Percentiles rank a stretch among this genome's conserved stretches.
These are phyloP conservation scores for Pilophorus perplexus DNA, from an alignment of 2,888 invertebrate genomes.

Conservation along the genomic window DNA sequence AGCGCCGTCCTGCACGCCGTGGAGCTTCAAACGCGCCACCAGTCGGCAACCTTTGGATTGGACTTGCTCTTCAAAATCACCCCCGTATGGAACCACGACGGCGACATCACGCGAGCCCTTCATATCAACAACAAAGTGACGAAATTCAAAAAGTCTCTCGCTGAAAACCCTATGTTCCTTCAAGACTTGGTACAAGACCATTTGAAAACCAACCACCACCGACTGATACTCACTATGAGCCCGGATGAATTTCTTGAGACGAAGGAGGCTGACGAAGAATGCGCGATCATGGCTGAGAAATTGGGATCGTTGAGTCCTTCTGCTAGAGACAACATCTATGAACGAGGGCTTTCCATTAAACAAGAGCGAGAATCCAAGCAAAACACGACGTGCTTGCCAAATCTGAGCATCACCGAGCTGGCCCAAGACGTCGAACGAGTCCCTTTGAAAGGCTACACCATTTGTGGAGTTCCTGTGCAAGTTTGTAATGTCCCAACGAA, in stretches of 20 bases:
- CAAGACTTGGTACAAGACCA: constrained; percentile 64
- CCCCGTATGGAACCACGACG: constrained; percentile 85
- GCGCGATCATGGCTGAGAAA: constrained; percentile 70
- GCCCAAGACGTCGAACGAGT: constrained; percentile 61
- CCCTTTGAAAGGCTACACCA: constrained; percentile 48
- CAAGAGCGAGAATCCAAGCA: constrained; percentile 68
- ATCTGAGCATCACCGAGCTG: constrained; percentile 73
- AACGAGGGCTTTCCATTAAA: constrained; percentile 67
- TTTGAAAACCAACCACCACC: constrained; percentile 76
- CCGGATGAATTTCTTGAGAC: constrained; percentile 76
- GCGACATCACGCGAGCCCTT: constrained; percentile 67
- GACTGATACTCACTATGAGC: constrained; percentile 79
- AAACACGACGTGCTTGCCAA: constrained; percentile 73
- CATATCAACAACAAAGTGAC: constrained; percentile 69
- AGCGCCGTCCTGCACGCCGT: constrained; percentile 83
- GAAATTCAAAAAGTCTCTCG: constrained; percentile 62
- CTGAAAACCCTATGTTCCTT: constrained; percentile 65
- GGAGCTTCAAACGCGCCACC: constrained; percentile 81
- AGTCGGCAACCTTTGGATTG: constrained; percentile 83
- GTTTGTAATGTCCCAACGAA: constrained; percentile 81
- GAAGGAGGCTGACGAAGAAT: constrained; percentile 64
- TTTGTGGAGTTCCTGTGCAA: constrained; percentile 66
- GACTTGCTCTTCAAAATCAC: constrained; percentile 72
- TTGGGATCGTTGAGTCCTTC: constrained; percentile 59
- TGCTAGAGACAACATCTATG: constrained; percentile 64